Conservation (phyloP, 2,888 invertebrate species). For the Nebria brevicollis region DNA sequence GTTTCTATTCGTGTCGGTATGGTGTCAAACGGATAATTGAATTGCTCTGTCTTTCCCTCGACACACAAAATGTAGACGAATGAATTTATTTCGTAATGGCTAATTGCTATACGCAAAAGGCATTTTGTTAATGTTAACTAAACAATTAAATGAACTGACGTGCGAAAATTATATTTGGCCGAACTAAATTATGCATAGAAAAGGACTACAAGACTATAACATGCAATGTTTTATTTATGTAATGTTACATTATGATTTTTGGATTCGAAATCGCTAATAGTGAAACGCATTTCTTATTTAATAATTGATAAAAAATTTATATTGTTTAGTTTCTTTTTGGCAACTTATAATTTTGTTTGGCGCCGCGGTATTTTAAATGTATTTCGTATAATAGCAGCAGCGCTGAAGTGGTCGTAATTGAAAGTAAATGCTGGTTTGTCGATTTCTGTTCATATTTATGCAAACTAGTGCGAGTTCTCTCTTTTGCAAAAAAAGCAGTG, state of each 20-base stretch:
- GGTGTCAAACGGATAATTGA: not conserved
- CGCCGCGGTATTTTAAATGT: too few species aligned
- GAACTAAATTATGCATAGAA: not conserved
- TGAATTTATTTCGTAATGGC: not conserved
- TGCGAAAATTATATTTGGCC: not conserved
- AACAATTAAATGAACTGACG: not conserved
- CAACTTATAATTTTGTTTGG: too few species aligned
- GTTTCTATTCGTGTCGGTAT: not conserved
- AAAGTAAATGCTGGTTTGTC: too few species aligned
- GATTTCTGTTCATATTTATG: too few species aligned
- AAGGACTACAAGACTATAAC: not conserved
- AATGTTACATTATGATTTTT: not conserved
- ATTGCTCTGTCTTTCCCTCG: not conserved
- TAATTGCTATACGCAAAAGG: not conserved
- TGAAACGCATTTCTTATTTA: too few species aligned
- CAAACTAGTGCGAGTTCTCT: too few species aligned
- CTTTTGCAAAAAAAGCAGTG: too few species aligned
- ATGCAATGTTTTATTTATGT: not conserved
- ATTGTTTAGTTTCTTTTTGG: too few species aligned
- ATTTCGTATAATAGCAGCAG: too few species aligned
- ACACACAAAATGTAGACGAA: not conserved
- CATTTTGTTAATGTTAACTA: not conserved
- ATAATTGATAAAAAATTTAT: too few species aligned
- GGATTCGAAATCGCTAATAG: too few species aligned
- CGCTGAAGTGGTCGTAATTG: too few species aligned